Conservation (phyloP, 2,888 invertebrate genomes). For the Hecatera dysodea region DNA sequence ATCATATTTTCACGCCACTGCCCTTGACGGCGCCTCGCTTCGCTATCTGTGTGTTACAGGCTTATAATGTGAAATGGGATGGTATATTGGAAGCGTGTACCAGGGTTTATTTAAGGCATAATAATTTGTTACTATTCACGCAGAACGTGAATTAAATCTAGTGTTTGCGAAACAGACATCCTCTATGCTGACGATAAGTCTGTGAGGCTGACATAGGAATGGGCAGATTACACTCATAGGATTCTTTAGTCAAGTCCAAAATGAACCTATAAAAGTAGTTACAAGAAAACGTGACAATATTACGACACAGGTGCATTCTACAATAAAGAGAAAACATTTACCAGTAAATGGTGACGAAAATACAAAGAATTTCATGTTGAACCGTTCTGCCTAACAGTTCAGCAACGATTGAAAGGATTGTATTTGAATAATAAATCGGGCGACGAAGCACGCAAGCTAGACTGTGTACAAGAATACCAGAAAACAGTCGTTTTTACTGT, state of each 20-base stretch:
- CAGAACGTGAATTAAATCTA: neutral
- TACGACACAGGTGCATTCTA: neutral
- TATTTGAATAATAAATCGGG: slow-evolving; percentile 62
- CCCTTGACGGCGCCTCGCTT: slow-evolving; percentile 22
- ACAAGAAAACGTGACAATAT: slow-evolving; percentile 5
- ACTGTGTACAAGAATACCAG: neutral
- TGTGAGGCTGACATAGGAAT: too few relatives aligned
- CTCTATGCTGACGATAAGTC: too few relatives aligned
- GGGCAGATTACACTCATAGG: too few relatives aligned
- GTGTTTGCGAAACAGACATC: neutral
- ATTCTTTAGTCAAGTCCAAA: neutral
- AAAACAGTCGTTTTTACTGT: slow-evolving; percentile 21
- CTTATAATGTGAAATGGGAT: slow-evolving; percentile 29
- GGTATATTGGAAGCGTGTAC: slow-evolving; percentile 10
- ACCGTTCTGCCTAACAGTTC: slow-evolving; percentile 11
- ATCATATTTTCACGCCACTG: slow-evolving; percentile 65
- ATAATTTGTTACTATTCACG: slow-evolving; percentile 13
- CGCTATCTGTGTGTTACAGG: slow-evolving; percentile 57
- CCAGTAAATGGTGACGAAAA: slow-evolving; percentile 22
- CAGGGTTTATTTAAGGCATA: slow-evolving; percentile 30
- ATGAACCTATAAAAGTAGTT: neutral
- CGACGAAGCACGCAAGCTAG: slow-evolving; percentile 42
- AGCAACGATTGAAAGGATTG: slow-evolving; percentile 53
- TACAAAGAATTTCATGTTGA: slow-evolving; percentile 32
- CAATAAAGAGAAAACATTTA: slow-evolving; percentile 17